These are phyloP conservation scores for Ceratotherium simum DNA, from an alignment of 2,113 vertebrate species.

Conservation along the genomic window DNA sequence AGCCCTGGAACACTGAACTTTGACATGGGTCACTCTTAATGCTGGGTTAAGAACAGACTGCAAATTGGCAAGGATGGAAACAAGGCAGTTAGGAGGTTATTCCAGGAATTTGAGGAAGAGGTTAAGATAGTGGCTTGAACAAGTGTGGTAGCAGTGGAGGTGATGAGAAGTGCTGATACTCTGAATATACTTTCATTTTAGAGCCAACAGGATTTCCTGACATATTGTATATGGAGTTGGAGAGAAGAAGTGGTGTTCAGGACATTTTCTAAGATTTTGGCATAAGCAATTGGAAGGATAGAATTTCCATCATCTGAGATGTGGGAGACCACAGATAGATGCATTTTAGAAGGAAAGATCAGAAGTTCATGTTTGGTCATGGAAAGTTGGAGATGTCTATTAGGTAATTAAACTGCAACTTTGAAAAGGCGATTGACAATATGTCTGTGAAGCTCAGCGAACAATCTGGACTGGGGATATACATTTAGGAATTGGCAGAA, in stretches of 20 bases:
- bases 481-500: not conserved
- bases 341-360: not conserved
- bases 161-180: not conserved
- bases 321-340: not conserved
- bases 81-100: not conserved
- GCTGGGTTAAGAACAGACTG: not conserved
- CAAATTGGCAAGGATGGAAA: not conserved
- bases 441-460: not conserved
- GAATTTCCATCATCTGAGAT: not conserved
- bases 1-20: no score
- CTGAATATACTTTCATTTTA: conserved; percentile 35
- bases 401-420: not conserved
- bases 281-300: not conserved
- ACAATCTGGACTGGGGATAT: not conserved
- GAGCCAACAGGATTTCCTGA: not conserved
- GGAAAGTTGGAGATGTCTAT: not conserved
- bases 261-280: not conserved
- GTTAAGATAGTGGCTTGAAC: not conserved
- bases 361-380: not conserved
- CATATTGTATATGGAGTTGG: not conserved
- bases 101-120: not conserved
- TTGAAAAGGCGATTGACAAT: not conserved
- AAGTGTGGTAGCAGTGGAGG: not conserved
- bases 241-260: not conserved
- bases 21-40: not conserved